These are phyloP conservation scores for Musca domestica DNA, from an alignment of 1,140 invertebrate species.

Conservation along the genomic window DNA sequence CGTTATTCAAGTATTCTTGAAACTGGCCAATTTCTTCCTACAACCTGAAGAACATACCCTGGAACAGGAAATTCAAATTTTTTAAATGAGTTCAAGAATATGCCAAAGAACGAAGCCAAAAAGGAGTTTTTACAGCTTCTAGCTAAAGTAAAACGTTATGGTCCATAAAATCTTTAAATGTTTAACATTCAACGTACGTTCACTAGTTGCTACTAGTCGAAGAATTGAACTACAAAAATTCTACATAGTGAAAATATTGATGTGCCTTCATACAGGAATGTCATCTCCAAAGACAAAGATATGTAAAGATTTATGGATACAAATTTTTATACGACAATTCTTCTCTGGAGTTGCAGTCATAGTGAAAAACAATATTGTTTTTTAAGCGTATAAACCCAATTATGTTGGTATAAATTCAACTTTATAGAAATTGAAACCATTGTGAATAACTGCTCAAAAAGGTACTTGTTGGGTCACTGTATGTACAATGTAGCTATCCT, in stretches of 20 bases:
- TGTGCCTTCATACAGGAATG: background rate
- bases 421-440: background rate
- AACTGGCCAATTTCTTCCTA: background rate
- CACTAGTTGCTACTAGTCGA: background rate
- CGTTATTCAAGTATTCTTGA: background rate
- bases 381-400: background rate
- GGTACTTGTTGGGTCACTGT: background rate
- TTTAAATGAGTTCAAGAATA: background rate
- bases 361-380: background rate
- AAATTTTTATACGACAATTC: background rate
- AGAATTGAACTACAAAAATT: background rate
- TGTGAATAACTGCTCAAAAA: background rate
- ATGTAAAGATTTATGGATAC: background rate
- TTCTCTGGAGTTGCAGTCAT: background rate
- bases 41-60: background rate
- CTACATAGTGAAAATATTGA: background rate
- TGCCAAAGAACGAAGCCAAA: background rate
- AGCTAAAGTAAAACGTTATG: background rate
- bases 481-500: too few relatives aligned
- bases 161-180: background rate
- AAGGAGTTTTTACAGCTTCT: background rate
- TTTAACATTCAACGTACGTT: background rate
- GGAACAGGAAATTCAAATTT: background rate
- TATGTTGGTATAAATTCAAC: background rate
- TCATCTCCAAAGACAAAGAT: background rate